Evolutionary conservation across 2,797 vertebrate species (phyloP).

Genomic region (Myotis pilosus): DNA sequence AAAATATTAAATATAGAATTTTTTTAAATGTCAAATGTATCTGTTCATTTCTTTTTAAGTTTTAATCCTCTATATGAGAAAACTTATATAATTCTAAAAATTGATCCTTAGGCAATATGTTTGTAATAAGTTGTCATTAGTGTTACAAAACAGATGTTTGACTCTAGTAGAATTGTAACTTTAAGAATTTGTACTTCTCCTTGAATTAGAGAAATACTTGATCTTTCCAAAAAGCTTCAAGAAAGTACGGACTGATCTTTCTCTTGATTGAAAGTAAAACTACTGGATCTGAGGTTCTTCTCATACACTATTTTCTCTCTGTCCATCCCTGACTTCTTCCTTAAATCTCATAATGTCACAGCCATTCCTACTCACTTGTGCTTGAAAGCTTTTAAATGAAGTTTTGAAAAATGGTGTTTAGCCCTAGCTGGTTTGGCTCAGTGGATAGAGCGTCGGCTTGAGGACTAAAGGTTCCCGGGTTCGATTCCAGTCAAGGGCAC

Average conservation of each 20-base stretch:
- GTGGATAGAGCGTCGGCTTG: too few species aligned
- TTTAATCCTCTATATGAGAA: constrained; percentile 28
- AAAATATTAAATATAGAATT: not conserved
- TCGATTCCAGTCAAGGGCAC: too few species aligned
- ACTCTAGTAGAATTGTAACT: constrained; percentile 1
- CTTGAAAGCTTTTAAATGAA: not conserved
- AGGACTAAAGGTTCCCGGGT: too few species aligned
- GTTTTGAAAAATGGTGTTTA: too few species aligned
- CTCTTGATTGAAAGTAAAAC: not conserved
- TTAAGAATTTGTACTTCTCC: not conserved
- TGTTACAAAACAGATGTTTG: not conserved
- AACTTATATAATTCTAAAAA: constrained; percentile 6
- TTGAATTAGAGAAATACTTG: not conserved
- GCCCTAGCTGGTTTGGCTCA: too few species aligned
- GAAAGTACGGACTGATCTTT: not conserved
- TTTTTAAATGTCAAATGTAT: not conserved
- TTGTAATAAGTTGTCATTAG: not conserved
- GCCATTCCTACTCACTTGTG: not conserved
- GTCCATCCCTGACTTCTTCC: not conserved
- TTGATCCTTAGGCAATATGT: not conserved
- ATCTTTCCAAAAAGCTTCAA: constrained; percentile 16
- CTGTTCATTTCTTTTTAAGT: constrained; percentile 1
- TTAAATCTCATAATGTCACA: not conserved
- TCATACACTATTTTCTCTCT: not conserved
- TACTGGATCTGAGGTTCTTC: not conserved